Evolutionary conservation across 53 echinoderm and acorn worm genomes (phyloP).

Genomic region (Luidia sarsii): DNA sequence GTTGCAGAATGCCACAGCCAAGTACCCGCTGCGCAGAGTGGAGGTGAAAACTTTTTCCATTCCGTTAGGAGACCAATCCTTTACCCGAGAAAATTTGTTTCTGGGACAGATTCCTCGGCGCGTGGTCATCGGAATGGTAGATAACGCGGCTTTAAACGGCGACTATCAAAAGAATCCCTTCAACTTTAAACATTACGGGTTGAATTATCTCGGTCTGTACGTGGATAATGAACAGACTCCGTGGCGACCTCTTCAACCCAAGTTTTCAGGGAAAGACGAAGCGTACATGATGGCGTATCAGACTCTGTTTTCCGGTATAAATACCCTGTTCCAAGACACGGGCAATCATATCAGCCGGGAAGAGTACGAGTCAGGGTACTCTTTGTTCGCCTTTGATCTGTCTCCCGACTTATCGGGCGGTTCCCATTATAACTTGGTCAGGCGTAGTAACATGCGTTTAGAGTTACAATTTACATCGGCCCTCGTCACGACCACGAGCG

Average conservation of each 20-base stretch:
- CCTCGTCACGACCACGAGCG: constrained; percentile 55
- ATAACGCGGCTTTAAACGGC: constrained; percentile 20
- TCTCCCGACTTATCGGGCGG: constrained; percentile 68
- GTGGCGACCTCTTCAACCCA: constrained; percentile 55
- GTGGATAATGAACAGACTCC: constrained; percentile 62
- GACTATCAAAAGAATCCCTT: constrained; percentile 65
- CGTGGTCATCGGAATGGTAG: constrained; percentile 53
- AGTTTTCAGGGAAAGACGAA: constrained; percentile 5
- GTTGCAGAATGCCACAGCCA: constrained; percentile 64
- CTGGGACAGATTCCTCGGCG: constrained; percentile 75
- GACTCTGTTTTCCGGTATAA: constrained; percentile 58
- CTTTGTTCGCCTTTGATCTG: constrained; percentile 71
- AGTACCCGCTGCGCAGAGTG: constrained; percentile 69
- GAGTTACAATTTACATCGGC: constrained; percentile 66
- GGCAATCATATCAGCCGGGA: constrained; percentile 66
- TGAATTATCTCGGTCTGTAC: constrained; percentile 61
- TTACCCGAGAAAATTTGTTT: constrained; percentile 67
- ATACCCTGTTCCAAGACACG: constrained; percentile 46
- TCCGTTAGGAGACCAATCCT: constrained; percentile 51
- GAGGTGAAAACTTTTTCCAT: constrained; percentile 65
- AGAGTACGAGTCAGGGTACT: constrained; percentile 70
- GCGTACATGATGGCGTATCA: constrained; percentile 58
- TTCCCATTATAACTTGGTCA: constrained; percentile 66
- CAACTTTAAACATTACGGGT: constrained; percentile 57
- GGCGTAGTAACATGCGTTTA: constrained; percentile 65